A percentile compares a stretch with the other conserved stretches of the same genome.
These are phyloP conservation scores for Umimayanthus chanpuru DNA, from an alignment of 92 coral and sea anemone genomes.

Conservation along the genomic window DNA sequence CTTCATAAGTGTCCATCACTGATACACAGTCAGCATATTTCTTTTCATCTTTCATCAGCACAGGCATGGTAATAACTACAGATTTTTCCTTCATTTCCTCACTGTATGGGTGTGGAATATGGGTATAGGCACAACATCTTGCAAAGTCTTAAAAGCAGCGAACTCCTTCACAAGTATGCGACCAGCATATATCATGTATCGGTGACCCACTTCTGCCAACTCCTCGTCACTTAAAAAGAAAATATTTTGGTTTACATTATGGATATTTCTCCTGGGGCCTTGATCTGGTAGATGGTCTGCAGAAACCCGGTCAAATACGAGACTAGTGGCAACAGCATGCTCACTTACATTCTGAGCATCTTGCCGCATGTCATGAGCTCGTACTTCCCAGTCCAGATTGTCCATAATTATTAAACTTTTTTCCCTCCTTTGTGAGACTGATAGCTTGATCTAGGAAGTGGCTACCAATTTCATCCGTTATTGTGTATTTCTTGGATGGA, in stretches of 20 bases:
- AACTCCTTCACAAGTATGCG: slow-evolving; percentile 38
- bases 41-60: slow-evolving; percentile 51
- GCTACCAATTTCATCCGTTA: slow-evolving; percentile 56
- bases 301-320: slow-evolving; percentile 48
- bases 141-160: slow-evolving; percentile 26
- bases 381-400: slow-evolving; percentile 64
- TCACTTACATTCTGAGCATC: slow-evolving; percentile 53
- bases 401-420: slow-evolving; percentile 50
- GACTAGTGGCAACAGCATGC: slow-evolving; percentile 54
- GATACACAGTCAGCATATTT: slow-evolving; percentile 34
- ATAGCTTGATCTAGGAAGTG: slow-evolving; percentile 60
- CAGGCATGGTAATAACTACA: slow-evolving; percentile 29
- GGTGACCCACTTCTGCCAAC: slow-evolving; percentile 34
- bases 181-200: slow-evolving; percentile 52
- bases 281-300: slow-evolving; percentile 47
- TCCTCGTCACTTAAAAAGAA: slow-evolving; percentile 47
- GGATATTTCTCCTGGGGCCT: slow-evolving; percentile 48
- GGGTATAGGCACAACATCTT: slow-evolving; percentile 28
- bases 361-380: slow-evolving; percentile 50
- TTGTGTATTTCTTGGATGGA: slow-evolving; percentile 47
- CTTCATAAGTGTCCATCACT: slow-evolving; percentile 47
- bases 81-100: slow-evolving; percentile 48
- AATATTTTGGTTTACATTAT: slow-evolving; percentile 27
- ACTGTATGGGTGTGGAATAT: slow-evolving; percentile 40
- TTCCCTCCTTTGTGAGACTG: slow-evolving; percentile 41